phyloP scores from a whole-genome alignment of 1,140 invertebrate species.

The Leguminivora glycinivorella region DNA sequence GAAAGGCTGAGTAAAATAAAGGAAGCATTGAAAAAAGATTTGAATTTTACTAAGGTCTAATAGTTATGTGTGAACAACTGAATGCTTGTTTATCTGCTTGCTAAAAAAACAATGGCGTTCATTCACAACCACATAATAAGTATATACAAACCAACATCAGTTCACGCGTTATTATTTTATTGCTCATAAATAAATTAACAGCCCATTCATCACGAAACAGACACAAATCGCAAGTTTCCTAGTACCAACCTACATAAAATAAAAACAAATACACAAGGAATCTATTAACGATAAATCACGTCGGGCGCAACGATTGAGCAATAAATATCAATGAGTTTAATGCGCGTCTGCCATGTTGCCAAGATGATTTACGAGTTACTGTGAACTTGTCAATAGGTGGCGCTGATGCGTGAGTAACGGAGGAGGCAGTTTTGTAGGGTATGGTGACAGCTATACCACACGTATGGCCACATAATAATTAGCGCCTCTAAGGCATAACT shows the following conservation, averaged over 20 bases:
- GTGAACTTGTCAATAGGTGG: slow-evolving; percentile 64
- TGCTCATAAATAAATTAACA: background rate
- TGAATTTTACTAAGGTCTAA: too few relatives aligned
- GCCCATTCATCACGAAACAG: background rate
- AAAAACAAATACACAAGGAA: slow-evolving; percentile 66
- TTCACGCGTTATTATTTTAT: too few relatives aligned
- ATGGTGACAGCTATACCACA: too few relatives aligned
- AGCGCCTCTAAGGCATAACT: too few relatives aligned
- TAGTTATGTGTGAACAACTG: too few relatives aligned
- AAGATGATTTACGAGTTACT: slow-evolving; percentile 70
- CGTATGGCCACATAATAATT: too few relatives aligned
- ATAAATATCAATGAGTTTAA: slow-evolving; percentile 76
- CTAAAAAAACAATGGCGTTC: too few relatives aligned
- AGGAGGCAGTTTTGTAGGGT: background rate
- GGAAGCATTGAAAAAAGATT: too few relatives aligned
- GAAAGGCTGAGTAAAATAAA: background rate
- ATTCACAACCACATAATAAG: too few relatives aligned
- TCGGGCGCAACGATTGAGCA: slow-evolving; percentile 69
- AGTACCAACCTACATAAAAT: slow-evolving; percentile 34
- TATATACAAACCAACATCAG: too few relatives aligned
- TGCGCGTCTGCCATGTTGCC: slow-evolving; percentile 69
- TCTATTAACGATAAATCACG: slow-evolving; percentile 70
- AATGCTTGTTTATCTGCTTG: too few relatives aligned
- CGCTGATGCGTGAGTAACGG: slow-evolving; percentile 30
- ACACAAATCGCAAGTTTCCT: background rate